These are phyloP conservation scores for Euwallacea similis DNA, from an alignment of 1,140 invertebrate genomes.

Conservation along the genomic window DNA sequence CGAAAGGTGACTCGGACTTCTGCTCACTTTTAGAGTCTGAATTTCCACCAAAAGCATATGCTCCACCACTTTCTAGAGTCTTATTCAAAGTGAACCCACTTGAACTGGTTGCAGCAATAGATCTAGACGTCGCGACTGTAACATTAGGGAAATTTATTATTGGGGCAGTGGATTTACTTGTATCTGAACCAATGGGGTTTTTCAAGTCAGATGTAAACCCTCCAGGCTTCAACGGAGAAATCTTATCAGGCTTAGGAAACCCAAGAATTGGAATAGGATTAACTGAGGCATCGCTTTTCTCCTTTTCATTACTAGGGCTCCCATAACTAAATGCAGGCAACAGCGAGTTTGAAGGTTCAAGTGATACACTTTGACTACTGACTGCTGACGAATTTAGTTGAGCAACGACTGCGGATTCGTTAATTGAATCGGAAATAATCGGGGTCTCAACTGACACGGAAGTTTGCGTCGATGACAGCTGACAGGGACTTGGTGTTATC, in stretches of 20 bases:
- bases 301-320: background rate
- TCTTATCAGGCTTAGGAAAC: slow-evolving; percentile 11
- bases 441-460: too few relatives aligned
- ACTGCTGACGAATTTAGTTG: too few relatives aligned
- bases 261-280: slow-evolving; percentile 39
- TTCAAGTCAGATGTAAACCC: slow-evolving; percentile 13
- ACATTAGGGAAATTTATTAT: background rate
- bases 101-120: background rate
- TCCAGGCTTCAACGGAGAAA: slow-evolving; percentile 1
- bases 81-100: slow-evolving; percentile 9
- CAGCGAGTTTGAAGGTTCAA: background rate
- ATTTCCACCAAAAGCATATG: slow-evolving; percentile 3
- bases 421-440: too few relatives aligned
- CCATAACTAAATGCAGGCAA: background rate
- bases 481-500: too few relatives aligned
- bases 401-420: too few relatives aligned
- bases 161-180: background rate
- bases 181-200: background rate
- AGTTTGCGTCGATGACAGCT: background rate
- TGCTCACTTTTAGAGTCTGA: background rate
- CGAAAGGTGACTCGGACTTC: too few relatives aligned
- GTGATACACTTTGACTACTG: too few relatives aligned
- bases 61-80: background rate
- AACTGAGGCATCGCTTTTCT: background rate
- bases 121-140: background rate